Evolutionary conservation across 2,113 vertebrate species (phyloP), one percentile per base, ranked within the genome.

Genomic region (Xenus cinereus): DNA sequence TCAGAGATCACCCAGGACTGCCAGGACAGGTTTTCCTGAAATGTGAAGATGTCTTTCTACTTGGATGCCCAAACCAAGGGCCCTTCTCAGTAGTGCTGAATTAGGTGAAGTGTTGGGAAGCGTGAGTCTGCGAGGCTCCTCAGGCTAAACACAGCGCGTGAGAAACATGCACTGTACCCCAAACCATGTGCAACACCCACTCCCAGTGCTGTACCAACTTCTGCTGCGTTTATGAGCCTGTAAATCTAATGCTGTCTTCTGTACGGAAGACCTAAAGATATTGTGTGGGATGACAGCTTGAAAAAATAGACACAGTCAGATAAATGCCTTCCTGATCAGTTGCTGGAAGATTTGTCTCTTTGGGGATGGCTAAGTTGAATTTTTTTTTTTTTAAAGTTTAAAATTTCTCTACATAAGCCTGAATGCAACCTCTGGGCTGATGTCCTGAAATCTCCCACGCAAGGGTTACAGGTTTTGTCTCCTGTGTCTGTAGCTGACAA

Each of bases 141-240:
- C 22, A 28, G 71, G 56, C 50, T 46, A 80, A 80, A 69, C 56
- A 37, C 14, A 33, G 59, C 1, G 1, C 27, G 9, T 39, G 20
- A 78, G 80, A 69, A 84, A 68, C 20, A 43, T 14, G 45, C 15
- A 14, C 4, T 81, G 30, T 84, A 33, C 62, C 56, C 68, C 68
- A 39, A 46, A 92, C 39, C 35, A 51, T 7, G 8, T 0, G 1
- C 51, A 46, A 51, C 3, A 6, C 1, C 1, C 66, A 10, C 8
- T 64, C 60, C 86, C 30, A 84, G 48, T 48, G 51, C 85, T 77
- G 7, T 45, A 26, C 51, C 43, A 54, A 12, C 46, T 46, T 33
- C 82, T 81, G 37, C 41, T 43, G 37, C 11, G 0, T 81, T 74
- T 59, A 12, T 53, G 14, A 89, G 51, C 88, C 80, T 92, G 92